Conservation (phyloP, 1,140 invertebrate genomes). For the Homalodisca vitripennis region DNA sequence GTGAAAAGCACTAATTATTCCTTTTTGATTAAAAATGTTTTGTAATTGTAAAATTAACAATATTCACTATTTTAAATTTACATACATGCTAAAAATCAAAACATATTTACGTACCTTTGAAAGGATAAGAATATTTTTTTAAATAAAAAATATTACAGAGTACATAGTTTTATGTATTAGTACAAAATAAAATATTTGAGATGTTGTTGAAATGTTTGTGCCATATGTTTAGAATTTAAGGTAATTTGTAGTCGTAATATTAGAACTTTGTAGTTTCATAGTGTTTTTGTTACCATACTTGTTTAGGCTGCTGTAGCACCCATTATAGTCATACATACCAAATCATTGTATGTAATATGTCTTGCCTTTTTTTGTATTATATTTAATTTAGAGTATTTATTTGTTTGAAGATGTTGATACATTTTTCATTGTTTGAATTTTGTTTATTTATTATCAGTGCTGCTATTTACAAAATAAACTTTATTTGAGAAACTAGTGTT, state of each 20-base stretch:
- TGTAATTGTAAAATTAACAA: too few species aligned
- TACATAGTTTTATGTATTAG: neutral
- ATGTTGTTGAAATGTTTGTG: neutral
- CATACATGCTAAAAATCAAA: too few species aligned
- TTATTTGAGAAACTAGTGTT: neutral
- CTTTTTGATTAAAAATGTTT: too few species aligned
- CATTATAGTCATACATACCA: neutral
- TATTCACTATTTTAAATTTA: too few species aligned
- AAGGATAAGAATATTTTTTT: too few species aligned
- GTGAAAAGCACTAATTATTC: too few species aligned
- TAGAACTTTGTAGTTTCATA: neutral
- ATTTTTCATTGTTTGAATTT: neutral
- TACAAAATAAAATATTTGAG: neutral
- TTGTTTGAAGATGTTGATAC: neutral
- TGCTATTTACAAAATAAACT: neutral
- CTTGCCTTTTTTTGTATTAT: conserved; percentile 6
- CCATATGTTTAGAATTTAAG: conserved; percentile 8
- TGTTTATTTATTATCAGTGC: neutral
- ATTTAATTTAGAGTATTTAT: neutral
- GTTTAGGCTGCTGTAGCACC: neutral
- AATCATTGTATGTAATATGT: conserved; percentile 2
- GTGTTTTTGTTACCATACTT: conserved; percentile 10
- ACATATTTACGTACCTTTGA: too few species aligned
- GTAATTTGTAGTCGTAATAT: neutral
- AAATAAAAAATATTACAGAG: neutral